Percentiles rank a stretch among this genome's conserved stretches.
Conservation (phyloP, 2,113 vertebrate species). For the Ceyx melanurus region DNA sequence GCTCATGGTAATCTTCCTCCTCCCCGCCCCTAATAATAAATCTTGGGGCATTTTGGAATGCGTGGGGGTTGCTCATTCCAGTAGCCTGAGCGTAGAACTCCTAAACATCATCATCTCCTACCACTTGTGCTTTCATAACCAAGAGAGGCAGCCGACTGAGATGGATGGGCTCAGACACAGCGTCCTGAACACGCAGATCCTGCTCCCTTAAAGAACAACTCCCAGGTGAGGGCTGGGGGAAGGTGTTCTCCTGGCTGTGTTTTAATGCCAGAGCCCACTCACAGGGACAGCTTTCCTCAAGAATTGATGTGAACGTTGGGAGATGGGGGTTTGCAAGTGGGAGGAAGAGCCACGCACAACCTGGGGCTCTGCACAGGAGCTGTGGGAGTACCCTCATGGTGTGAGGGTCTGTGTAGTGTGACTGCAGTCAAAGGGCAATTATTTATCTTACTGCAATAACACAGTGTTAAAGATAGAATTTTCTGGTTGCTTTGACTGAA, state of each 20-base stretch:
- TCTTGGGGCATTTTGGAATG: constrained; percentile 59
- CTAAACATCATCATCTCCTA: not conserved
- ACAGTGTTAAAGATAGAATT: not conserved
- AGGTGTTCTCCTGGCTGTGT: not conserved
- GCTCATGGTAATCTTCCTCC: constrained; percentile 28
- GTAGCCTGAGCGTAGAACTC: constrained; percentile 13
- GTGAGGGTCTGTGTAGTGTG: not conserved
- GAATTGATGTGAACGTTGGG: not conserved
- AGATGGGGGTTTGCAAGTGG: not conserved
- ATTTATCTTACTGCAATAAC: not conserved
- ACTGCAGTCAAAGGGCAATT: not conserved
- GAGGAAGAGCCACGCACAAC: not conserved
- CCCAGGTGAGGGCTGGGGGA: not conserved
- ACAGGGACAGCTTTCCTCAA: not conserved
- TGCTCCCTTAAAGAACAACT: not conserved
- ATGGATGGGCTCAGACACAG: not conserved
- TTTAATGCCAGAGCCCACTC: not conserved
- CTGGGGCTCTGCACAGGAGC: not conserved
- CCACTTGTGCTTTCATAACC: not conserved
- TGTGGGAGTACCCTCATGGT: not conserved
- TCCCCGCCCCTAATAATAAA: constrained; percentile 51
- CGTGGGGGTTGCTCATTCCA: not conserved
- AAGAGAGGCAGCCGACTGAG: not conserved
- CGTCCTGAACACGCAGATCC: not conserved
- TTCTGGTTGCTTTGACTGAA: constrained; percentile 1